Evolutionary conservation across 2,888 invertebrate species (phyloP).

Genomic region (Portevinia maculata): DNA sequence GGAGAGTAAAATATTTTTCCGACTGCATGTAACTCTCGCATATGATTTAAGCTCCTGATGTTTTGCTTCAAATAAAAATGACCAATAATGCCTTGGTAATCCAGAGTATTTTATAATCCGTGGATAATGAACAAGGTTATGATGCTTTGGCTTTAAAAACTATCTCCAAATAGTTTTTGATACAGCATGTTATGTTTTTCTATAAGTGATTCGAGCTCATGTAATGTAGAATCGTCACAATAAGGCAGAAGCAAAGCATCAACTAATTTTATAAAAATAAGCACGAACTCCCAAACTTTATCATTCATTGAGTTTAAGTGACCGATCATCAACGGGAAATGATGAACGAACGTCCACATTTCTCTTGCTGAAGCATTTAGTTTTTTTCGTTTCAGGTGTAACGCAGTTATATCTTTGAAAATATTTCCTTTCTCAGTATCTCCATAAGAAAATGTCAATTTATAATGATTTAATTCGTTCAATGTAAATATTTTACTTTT

Average conservation of each 20-base stretch:
- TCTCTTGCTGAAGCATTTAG: constrained; percentile 64
- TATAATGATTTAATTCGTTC: constrained; percentile 56
- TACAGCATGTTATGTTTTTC: constrained; percentile 30
- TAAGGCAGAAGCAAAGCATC: constrained; percentile 38
- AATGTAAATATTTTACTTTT: constrained; percentile 55
- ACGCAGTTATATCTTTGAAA: constrained; percentile 28
- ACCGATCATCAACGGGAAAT: constrained; percentile 63
- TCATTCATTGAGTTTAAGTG: constrained; percentile 61
- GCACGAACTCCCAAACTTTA: constrained; percentile 48
- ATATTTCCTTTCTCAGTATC: constrained; percentile 66
- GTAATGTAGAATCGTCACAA: constrained; percentile 19
- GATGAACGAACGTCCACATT: constrained; percentile 69
- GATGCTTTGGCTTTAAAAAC: constrained; percentile 39
- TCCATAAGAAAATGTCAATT: constrained; percentile 65
- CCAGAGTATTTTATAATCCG: constrained; percentile 34
- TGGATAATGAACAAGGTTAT: constrained; percentile 27
- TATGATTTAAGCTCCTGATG: not conserved
- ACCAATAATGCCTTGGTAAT: not conserved
- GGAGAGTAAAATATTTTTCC: not conserved
- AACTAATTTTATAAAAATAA: constrained; percentile 38
- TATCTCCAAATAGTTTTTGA: constrained; percentile 29
- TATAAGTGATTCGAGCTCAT: constrained; percentile 21
- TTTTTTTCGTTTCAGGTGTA: constrained; percentile 43
- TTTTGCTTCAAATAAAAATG: not conserved
- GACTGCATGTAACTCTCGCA: not conserved